Conservation (phyloP, 35 echinoderm and acorn worm genomes). For the Nesometra sesokonis region DNA sequence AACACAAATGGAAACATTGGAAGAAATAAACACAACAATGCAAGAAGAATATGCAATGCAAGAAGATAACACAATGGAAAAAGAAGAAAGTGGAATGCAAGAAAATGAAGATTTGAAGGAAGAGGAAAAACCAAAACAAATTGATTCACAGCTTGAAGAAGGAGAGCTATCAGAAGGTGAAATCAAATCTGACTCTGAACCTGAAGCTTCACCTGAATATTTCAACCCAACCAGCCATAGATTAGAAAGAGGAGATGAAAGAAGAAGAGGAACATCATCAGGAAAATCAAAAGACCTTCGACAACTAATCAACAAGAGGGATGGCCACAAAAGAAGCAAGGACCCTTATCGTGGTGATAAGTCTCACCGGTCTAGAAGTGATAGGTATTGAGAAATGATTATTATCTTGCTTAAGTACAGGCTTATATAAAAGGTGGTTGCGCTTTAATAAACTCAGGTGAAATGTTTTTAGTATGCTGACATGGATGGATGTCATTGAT, state of each 20-base stretch:
- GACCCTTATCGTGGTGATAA: not conserved
- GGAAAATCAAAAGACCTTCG: not conserved
- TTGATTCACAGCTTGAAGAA: not conserved
- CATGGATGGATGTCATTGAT: too few species aligned
- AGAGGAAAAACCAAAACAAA: not conserved
- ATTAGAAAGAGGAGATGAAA: not conserved
- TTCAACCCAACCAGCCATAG: not conserved
- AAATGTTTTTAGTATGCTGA: too few species aligned
- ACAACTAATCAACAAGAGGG: not conserved
- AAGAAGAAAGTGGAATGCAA: too few species aligned
- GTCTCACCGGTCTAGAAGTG: not conserved
- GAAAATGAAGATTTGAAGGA: too few species aligned
- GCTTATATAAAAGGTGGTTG: too few species aligned
- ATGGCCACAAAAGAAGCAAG: not conserved
- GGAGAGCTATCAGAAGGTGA: not conserved
- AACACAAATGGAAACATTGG: not conserved
- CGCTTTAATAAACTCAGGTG: too few species aligned
- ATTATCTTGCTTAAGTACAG: too few species aligned
- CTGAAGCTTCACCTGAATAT: not conserved
- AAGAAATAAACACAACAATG: too few species aligned
- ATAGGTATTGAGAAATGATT: not conserved
- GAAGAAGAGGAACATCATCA: not conserved
- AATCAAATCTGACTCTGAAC: not conserved
- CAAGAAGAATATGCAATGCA: too few species aligned
- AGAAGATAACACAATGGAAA: too few species aligned